Percentiles rank a stretch among this genome's conserved stretches.
These are phyloP conservation scores for Chaetogeoica ovagalla DNA, from an alignment of 2,888 invertebrate species.

Conservation along the genomic window DNA sequence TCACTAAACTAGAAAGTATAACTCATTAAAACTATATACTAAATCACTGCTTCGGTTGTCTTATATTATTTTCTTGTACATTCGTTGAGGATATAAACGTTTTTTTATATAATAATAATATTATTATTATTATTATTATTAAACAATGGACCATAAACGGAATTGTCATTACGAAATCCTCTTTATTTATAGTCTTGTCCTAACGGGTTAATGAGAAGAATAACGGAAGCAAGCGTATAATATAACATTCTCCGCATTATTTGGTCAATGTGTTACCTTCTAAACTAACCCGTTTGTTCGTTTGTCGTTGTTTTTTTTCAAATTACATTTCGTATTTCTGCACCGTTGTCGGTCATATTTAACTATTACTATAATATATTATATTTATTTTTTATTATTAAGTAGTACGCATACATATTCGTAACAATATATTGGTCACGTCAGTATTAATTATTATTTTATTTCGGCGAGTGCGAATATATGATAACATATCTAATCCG, in stretches of 20 bases:
- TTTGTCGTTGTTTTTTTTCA: conserved; percentile 17
- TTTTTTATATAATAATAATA: too few species aligned
- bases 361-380: not conserved
- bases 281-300: not conserved
- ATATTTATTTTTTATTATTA: too few species aligned
- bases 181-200: conserved; percentile 33
- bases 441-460: too few species aligned
- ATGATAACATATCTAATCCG: too few species aligned
- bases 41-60: conserved; percentile 9
- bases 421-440: too few species aligned
- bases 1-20: conserved; percentile 29
- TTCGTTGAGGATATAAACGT: not conserved
- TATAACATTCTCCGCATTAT: not conserved
- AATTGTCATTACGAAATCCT: not conserved
- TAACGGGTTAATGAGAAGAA: conserved; percentile 3
- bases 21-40: conserved; percentile 36
- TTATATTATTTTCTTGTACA: not conserved
- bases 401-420: too few species aligned
- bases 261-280: not conserved
- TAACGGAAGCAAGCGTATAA: not conserved
- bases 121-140: not conserved
- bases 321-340: not conserved
- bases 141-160: conserved; percentile 25
- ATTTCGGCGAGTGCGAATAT: too few species aligned
- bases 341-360: not conserved